Conservation (phyloP, 2,797 vertebrate species). For the Taeniopygia guttata region DNA sequence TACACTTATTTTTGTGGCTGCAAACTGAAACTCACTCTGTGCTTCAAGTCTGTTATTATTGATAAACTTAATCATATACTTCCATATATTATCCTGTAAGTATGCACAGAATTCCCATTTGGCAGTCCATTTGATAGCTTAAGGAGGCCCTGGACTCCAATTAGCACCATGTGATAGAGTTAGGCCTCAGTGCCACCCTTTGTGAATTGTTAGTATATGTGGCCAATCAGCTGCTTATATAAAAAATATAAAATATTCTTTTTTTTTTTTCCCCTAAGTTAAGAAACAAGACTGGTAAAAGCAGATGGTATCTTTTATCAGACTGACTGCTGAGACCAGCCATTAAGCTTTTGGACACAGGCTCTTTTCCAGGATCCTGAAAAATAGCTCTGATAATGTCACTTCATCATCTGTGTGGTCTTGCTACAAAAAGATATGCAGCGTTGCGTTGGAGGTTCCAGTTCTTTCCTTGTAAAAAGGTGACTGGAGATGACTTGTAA, state of each 20-base stretch:
- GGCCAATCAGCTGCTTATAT: background rate
- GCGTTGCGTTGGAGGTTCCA: fast-evolving
- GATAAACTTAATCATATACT: background rate
- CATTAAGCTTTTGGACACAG: background rate
- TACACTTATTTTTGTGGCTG: background rate
- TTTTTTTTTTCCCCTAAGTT: background rate
- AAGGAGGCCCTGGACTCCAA: background rate
- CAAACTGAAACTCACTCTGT: background rate
- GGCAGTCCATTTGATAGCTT: background rate
- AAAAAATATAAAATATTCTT: background rate
- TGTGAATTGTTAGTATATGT: background rate
- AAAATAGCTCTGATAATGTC: background rate
- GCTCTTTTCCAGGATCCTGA: background rate
- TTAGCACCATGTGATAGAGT: background rate
- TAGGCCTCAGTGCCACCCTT: background rate
- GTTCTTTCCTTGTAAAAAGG: background rate
- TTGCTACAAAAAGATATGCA: background rate
- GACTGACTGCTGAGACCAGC: background rate
- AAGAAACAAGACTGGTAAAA: background rate
- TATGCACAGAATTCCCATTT: background rate
- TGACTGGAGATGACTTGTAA: background rate
- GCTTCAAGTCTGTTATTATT: background rate
- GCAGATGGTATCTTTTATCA: background rate
- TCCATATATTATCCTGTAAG: background rate
- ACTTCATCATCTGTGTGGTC: background rate